Evolutionary conservation across 37 sponge, comb jelly and placozoan genomes (phyloP), one percentile per base, ranked within the genome.

Genomic region (Aplysina aerophoba): DNA sequence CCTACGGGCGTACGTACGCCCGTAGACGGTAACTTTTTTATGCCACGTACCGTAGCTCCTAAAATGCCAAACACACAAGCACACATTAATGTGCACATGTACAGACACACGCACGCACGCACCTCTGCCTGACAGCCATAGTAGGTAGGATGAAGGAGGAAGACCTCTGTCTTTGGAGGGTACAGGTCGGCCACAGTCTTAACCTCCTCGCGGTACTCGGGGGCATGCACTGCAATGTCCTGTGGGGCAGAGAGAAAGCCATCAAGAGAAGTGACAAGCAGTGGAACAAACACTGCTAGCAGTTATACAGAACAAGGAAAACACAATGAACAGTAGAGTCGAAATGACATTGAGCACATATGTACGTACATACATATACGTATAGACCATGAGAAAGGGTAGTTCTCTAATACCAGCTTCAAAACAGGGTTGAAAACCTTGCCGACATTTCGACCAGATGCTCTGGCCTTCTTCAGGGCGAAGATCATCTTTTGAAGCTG

Each of bases 111-210:
- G 3, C 80, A 73, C 33, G 40, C 30, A 80, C 67, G 61, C 33
- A 95, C 95, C 84, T 91, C 87, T 31, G 88, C 95, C 81, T 56
- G 82, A 31, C 59, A 71, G 36, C 95, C 95, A 89, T 95, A 95
- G 73, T 87, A 87, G 8, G 85, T 36, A 17, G 81, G 73, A 16
- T 84, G 55, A 6, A 88, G 67, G 27, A 95, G 53, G 75, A 93
- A 92, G 36, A 94, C 90, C 56, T 79, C 71, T 3, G 79, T 62
- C 31, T 79, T 77, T 0, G 79, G 54, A 21, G 84, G 84, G 65
- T 72, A 95, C 35, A 95, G 83, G 27, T 92, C 87, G 11, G 60
- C 79, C 35, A 95, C 82, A 15, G 91, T 80, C 41, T 25, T 81
- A 17, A 63, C 55, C 59, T 68, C 19, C 27, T 85, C 81, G 35